Conservation (phyloP, 2,797 vertebrate genomes). For the Falco cherrug region DNA sequence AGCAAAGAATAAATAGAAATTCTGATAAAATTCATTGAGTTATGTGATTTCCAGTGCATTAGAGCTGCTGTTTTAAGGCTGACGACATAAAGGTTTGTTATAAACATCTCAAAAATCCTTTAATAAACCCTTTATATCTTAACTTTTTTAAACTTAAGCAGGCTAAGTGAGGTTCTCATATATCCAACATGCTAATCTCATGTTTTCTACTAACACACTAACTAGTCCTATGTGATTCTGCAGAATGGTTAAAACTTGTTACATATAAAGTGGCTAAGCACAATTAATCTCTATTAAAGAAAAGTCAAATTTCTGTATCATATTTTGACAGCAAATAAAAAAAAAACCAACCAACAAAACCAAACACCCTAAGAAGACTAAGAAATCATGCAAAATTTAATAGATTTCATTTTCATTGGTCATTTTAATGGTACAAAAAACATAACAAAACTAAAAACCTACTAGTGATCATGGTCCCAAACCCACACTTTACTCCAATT, state of each 20-base stretch:
- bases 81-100: background rate
- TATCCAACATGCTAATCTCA: background rate
- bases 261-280: background rate
- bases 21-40: slow-evolving; percentile 85
- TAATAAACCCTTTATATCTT: slow-evolving; percentile 41
- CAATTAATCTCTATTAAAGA: background rate
- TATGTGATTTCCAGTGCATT: slow-evolving; percentile 75
- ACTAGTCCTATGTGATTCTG: background rate
- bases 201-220: background rate
- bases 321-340: background rate
- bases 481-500: background rate
- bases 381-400: background rate
- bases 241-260: background rate
- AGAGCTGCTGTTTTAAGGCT: slow-evolving; percentile 75
- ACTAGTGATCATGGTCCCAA: background rate
- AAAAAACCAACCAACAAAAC: background rate
- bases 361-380: background rate
- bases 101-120: slow-evolving; percentile 21
- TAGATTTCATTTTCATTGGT: slow-evolving; percentile 3
- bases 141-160: slow-evolving; percentile 27
- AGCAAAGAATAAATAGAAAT: slow-evolving; percentile 85
- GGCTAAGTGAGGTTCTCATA: slow-evolving; percentile 10
- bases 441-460: background rate
- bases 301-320: background rate
- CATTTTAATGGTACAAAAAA: background rate